A percentile compares a stretch with the other conserved stretches of the same genome.
These are phyloP conservation scores for Thalpophila matura DNA, from an alignment of 2,888 invertebrate species.

Conservation along the genomic window DNA sequence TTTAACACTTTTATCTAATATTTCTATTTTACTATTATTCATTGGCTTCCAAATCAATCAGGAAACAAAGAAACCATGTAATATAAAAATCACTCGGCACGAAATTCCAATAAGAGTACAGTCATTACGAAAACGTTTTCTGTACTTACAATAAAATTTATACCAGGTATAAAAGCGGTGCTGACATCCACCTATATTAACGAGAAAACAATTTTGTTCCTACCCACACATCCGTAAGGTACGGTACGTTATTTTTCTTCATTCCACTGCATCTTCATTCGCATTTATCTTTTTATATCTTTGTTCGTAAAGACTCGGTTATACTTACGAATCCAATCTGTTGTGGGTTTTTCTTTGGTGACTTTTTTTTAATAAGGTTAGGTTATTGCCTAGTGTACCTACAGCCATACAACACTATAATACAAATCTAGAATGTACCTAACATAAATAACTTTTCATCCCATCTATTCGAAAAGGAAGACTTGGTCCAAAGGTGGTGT, in stretches of 20 bases:
- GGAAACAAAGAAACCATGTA: conserved; percentile 2
- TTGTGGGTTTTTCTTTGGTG: conserved; percentile 4
- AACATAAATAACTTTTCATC: too few relatives aligned
- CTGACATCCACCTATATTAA: conserved; percentile 55
- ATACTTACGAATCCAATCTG: conserved; percentile 28
- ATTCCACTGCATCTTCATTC: conserved; percentile 72
- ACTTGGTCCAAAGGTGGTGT: too few relatives aligned
- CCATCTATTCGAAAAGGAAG: too few relatives aligned
- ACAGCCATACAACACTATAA: too few relatives aligned
- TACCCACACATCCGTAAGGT: conserved; percentile 65
- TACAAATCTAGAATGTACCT: too few relatives aligned
- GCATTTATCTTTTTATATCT: conserved; percentile 68
- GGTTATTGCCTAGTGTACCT: not conserved
- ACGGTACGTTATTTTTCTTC: conserved; percentile 73
- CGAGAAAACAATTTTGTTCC: conserved; percentile 68
- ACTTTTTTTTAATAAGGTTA: not conserved
- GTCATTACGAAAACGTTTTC: conserved; percentile 22
- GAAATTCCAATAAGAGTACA: conserved; percentile 32
- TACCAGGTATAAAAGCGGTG: conserved; percentile 20
- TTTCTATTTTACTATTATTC: too few relatives aligned
- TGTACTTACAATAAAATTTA: conserved; percentile 26
- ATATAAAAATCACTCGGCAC: conserved; percentile 20
- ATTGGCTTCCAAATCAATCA: not conserved
- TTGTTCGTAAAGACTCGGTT: conserved; percentile 40
- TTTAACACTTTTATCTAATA: too few relatives aligned